phyloP scores from a whole-genome alignment of 2,113 vertebrate genomes.

The Protobothrops mucrosquamatus region DNA sequence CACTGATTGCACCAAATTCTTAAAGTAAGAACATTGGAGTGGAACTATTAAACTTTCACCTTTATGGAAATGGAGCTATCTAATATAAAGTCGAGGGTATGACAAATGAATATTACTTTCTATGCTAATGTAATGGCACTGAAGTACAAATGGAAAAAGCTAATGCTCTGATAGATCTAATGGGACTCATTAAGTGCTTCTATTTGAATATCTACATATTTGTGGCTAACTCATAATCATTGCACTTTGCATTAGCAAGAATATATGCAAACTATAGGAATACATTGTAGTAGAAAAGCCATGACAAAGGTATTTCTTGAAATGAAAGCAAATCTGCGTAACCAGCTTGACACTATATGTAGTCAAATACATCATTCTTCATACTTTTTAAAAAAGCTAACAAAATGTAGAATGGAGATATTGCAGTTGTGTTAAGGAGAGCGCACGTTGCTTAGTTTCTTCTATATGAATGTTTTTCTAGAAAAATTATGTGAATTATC shows the following conservation, averaged over 20 bases:
- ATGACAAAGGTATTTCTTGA: background rate
- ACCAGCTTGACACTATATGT: background rate
- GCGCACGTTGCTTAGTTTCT: background rate
- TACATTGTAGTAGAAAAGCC: background rate
- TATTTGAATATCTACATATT: constrained; percentile 26
- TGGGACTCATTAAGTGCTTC: constrained; percentile 33
- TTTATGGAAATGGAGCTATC: constrained; percentile 53
- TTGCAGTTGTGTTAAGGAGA: background rate
- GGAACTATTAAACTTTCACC: constrained; percentile 57
- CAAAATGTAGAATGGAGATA: background rate
- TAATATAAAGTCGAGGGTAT: constrained; percentile 53
- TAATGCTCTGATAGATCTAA: constrained; percentile 37
- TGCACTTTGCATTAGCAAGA: constrained; percentile 5
- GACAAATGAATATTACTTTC: constrained; percentile 61
- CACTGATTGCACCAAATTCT: constrained; percentile 52
- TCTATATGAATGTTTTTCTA: background rate
- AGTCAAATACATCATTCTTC: background rate
- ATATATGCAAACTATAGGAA: background rate
- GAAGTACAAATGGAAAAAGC: constrained; percentile 35
- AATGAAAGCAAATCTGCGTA: background rate
- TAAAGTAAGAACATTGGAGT: constrained; percentile 52
- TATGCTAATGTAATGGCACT: constrained; percentile 41
- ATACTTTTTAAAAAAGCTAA: background rate
- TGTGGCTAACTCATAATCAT: background rate
- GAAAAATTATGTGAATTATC: background rate